Evolutionary conservation across 2,888 invertebrate species (phyloP).

Genomic region (Steinernema hermaphroditum): DNA sequence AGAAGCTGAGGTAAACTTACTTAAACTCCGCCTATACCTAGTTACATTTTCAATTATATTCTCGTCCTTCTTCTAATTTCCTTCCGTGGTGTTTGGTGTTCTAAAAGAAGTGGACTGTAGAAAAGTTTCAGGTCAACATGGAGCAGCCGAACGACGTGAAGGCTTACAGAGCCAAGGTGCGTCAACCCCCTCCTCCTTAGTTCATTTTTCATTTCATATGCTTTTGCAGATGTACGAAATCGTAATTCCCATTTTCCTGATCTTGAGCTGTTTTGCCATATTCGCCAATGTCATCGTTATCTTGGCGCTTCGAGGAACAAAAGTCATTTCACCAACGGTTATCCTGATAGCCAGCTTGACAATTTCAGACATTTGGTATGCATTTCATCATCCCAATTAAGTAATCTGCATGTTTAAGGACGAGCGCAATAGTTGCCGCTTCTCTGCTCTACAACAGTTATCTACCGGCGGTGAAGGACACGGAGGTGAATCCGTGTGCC

Average conservation of each 20-base stretch:
- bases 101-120: too few species aligned
- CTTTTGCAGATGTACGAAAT: slow-evolving; percentile 47
- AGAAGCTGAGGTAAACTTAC: too few species aligned
- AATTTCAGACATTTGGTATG: slow-evolving; percentile 49
- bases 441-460: slow-evolving; percentile 53
- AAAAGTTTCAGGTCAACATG: slow-evolving; percentile 6
- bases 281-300: slow-evolving; percentile 49
- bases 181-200: neutral
- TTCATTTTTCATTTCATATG: neutral
- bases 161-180: slow-evolving; percentile 13
- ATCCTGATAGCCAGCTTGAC: slow-evolving; percentile 46
- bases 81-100: too few species aligned
- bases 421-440: slow-evolving; percentile 45
- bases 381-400: neutral
- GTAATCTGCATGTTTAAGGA: slow-evolving; percentile 37
- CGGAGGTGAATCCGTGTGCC: slow-evolving; percentile 47
- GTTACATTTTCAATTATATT: neutral
- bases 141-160: slow-evolving; percentile 7
- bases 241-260: slow-evolving; percentile 47
- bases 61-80: too few species aligned
- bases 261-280: slow-evolving; percentile 43
- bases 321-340: slow-evolving; percentile 49
- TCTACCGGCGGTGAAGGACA: slow-evolving; percentile 46
- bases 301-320: slow-evolving; percentile 46
- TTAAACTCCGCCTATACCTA: too few species aligned